A percentile compares a stretch with the other conserved stretches of the same genome.
Evolutionary conservation across 2,888 invertebrate genomes (phyloP).

Genomic region (Pachymerium ferrugineum): DNA sequence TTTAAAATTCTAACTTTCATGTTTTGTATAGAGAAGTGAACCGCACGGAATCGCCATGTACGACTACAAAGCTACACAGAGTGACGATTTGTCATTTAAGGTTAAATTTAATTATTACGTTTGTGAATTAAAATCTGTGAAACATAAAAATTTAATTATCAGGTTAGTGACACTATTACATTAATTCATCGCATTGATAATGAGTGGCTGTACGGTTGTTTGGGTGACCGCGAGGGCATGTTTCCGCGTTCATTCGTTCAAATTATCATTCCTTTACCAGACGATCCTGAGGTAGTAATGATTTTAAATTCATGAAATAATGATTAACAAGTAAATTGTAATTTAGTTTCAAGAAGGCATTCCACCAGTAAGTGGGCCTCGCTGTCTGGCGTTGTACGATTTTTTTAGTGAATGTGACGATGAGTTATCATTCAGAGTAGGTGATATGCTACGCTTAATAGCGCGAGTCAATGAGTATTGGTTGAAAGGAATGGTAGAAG

Average conservation of each 20-base stretch:
- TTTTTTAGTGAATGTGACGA: conserved; percentile 60
- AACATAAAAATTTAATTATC: conserved; percentile 38
- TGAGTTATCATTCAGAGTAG: conserved; percentile 57
- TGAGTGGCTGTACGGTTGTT: conserved; percentile 73
- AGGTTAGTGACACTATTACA: conserved; percentile 68
- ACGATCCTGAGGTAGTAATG: conserved; percentile 34
- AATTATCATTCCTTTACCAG: conserved; percentile 59
- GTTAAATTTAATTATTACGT: conserved; percentile 52
- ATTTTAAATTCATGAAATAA: background rate
- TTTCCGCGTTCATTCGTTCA: conserved; percentile 77
- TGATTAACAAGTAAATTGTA: background rate
- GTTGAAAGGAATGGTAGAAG: conserved; percentile 67
- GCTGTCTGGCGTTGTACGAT: conserved; percentile 62
- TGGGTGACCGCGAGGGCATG: conserved; percentile 66
- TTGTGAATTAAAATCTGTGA: conserved; percentile 31
- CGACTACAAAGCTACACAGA: conserved; percentile 67
- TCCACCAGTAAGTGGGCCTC: conserved; percentile 45
- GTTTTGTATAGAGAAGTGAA: conserved; percentile 40
- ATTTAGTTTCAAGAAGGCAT: conserved; percentile 23
- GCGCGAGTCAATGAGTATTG: conserved; percentile 69
- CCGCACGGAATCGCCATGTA: conserved; percentile 72
- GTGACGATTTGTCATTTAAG: conserved; percentile 72
- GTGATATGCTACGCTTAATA: conserved; percentile 59
- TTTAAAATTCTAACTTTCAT: too few relatives aligned
- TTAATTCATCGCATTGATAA: conserved; percentile 64